phyloP scores from a whole-genome alignment of 2,113 vertebrate species.

The Probosciger aterrimus region DNA sequence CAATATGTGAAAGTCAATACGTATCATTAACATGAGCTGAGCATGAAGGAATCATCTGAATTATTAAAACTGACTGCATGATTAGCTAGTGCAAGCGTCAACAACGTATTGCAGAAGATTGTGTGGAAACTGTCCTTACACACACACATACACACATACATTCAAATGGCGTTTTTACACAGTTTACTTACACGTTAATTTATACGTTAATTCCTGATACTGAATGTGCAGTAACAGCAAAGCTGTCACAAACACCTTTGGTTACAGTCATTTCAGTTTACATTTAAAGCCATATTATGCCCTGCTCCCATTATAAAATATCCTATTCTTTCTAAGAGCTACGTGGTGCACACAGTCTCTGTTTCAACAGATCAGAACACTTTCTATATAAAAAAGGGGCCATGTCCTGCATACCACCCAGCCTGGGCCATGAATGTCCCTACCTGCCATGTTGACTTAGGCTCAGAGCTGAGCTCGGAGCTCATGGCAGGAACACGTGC shows the following conservation, averaged over 20 bases:
- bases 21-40: not conserved
- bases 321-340: not conserved
- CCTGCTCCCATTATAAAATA: rapidly evolving
- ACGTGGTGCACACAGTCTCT: rapidly evolving
- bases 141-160: rapidly evolving
- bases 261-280: not conserved
- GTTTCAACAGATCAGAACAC: not conserved
- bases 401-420: rapidly evolving
- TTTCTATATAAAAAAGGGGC: rapidly evolving
- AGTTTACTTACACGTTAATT: rapidly evolving
- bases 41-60: not conserved
- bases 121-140: not conserved
- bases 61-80: not conserved
- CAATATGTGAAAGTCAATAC: slow-evolving; percentile 17
- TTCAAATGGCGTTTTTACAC: not conserved
- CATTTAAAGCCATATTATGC: rapidly evolving
- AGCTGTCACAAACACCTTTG: rapidly evolving
- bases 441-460: not conserved
- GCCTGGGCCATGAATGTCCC: rapidly evolving
- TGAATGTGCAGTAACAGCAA: not conserved
- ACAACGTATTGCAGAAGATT: no score
- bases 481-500: rapidly evolving
- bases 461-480: not conserved
- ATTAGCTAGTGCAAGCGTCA: not conserved
- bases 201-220: rapidly evolving